These are phyloP conservation scores for Apotomis turbidana DNA, from an alignment of 2,888 invertebrate genomes.

Conservation along the genomic window DNA sequence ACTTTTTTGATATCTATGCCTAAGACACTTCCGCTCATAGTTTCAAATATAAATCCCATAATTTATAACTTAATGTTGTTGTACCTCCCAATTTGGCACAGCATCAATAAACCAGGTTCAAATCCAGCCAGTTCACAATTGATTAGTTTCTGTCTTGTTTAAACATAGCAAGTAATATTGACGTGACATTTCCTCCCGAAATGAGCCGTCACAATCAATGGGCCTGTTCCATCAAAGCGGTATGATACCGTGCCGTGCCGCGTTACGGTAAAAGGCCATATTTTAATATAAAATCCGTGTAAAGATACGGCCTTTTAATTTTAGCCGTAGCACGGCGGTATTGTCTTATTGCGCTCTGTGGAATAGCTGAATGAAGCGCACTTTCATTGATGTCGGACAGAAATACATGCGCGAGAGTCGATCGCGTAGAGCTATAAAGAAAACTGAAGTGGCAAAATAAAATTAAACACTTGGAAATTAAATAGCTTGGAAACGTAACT, in stretches of 20 bases:
- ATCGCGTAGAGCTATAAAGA: conserved; percentile 51
- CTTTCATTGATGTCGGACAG: conserved; percentile 75
- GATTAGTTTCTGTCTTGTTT: conserved; percentile 8
- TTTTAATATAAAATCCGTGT: too few species aligned
- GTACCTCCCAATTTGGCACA: too few species aligned
- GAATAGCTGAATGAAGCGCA: conserved; percentile 69
- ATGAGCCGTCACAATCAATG: conserved; percentile 8
- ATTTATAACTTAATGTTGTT: too few species aligned
- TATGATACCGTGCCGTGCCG: too few species aligned
- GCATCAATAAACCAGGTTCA: not conserved
- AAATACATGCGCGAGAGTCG: conserved; percentile 67
- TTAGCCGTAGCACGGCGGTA: not conserved
- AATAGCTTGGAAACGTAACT: too few species aligned
- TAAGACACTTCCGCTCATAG: too few species aligned
- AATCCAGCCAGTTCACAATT: conserved; percentile 4
- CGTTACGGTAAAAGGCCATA: too few species aligned
- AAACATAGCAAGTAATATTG: conserved; percentile 13
- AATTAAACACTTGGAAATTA: not conserved
- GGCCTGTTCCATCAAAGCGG: conserved; percentile 13
- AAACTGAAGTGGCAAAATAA: not conserved
- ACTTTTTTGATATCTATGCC: too few species aligned
- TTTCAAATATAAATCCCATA: too few species aligned
- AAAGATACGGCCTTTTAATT: too few species aligned
- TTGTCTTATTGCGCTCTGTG: conserved; percentile 39
- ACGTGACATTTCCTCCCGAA: conserved; percentile 24